phyloP scores from a whole-genome alignment of 37 sponge, comb jelly and placozoan genomes.

The Cladorhizidae sp. region DNA sequence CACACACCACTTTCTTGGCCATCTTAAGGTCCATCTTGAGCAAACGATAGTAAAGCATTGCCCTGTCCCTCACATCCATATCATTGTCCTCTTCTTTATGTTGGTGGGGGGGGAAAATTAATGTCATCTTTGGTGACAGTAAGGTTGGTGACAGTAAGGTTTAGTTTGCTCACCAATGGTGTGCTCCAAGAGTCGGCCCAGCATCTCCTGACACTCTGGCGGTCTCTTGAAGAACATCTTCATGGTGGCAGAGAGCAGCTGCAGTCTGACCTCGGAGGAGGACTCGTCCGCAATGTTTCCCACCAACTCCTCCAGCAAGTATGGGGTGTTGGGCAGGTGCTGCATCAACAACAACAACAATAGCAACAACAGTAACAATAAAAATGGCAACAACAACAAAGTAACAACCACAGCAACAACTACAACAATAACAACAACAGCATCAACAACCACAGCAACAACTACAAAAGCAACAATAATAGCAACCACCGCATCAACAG shows the following conservation, averaged over 20 bases:
- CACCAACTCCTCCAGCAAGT: slow-evolving; percentile 81
- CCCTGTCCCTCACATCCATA: slow-evolving; percentile 89
- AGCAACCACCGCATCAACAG: too few relatives aligned
- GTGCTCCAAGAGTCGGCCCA: slow-evolving; percentile 86
- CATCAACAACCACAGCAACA: too few relatives aligned
- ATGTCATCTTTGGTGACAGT: neutral
- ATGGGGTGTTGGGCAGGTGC: slow-evolving; percentile 79
- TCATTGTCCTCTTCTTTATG: slow-evolving; percentile 79
- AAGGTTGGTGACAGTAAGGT: neutral
- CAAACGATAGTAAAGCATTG: slow-evolving; percentile 89
- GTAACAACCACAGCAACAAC: too few relatives aligned
- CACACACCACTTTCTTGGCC: slow-evolving; percentile 79
- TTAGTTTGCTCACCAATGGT: slow-evolving; percentile 58
- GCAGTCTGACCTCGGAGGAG: slow-evolving; percentile 76
- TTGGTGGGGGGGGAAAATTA: neutral
- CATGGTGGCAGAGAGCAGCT: slow-evolving; percentile 88
- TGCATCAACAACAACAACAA: slow-evolving; percentile 6
- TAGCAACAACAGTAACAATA: too few relatives aligned
- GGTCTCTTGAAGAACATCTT: slow-evolving; percentile 97
- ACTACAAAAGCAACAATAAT: too few relatives aligned
- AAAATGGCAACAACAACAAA: too few relatives aligned
- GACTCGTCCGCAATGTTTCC: slow-evolving; percentile 62
- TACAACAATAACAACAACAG: too few relatives aligned
- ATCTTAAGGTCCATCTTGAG: slow-evolving; percentile 71
- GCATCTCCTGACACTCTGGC: slow-evolving; percentile 93